Evolutionary conservation across 2,888 invertebrate genomes (phyloP), one percentile per base, ranked within the genome.

Genomic region (Campaea margaritaria): DNA sequence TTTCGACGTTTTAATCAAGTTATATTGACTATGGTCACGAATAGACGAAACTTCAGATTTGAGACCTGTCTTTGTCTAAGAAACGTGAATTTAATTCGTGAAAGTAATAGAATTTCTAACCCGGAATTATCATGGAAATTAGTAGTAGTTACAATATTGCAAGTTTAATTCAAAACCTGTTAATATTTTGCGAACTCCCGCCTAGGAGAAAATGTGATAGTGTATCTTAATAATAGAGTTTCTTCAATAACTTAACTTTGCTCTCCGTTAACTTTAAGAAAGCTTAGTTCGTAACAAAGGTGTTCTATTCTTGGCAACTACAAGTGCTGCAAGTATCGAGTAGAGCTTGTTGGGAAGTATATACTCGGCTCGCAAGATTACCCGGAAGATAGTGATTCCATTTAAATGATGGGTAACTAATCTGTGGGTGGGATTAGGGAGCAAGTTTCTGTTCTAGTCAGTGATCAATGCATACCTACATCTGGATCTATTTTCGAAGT

Each of bases 281-380:
- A 70, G 70, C 67, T 69, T 69, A 75, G 72, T 72, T 78, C 61
- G 34, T 47, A 67, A 68, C 72, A 74, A 73, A 77, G 67, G 66
- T 68, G 65, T 68, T 68, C 69, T 65, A 62, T 60, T 67, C 63
- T 69, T 69, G 62, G 64, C 67, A 51, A 50, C 49, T 60, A 16
- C 38, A 54, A 54, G 54, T 46, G 31, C 28, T 47, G 42, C 38
- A 49, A 54, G 44, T 48, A 51, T 52, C 59, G 46, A 46, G 54
- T 44, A 57, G 42, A 65, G 47, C 54, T 52, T 50, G 42, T 54
- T 54, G 14, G 47, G 49, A 55, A 55, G 46, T 51, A 14, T 38
- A 54, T 51, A 47, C 31, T 12, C 4, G 7, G 39, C 13, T 8
- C 7, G 14, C 14, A 39, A 39, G 13, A 14, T 13, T 7, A n/a